These are phyloP conservation scores for Junco hyemalis DNA, from an alignment of 2,113 vertebrate genomes.

Conservation along the genomic window DNA sequence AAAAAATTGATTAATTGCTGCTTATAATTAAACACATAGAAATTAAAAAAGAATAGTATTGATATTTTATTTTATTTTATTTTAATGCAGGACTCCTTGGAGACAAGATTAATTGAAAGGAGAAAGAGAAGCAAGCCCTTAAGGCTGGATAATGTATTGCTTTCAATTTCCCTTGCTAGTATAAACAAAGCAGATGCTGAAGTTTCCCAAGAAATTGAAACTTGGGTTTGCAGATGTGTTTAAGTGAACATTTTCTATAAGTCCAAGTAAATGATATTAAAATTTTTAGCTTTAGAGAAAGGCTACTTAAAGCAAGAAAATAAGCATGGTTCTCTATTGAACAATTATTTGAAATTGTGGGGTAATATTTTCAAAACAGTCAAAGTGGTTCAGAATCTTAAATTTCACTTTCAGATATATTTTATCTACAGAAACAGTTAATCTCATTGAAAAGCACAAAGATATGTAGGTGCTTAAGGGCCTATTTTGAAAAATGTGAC, in stretches of 20 bases:
- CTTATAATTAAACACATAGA: constrained; percentile 35
- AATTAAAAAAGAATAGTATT: constrained; percentile 49
- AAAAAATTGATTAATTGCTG: constrained; percentile 57
- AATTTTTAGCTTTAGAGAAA: neutral
- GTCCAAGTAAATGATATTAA: neutral
- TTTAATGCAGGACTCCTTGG: constrained; percentile 35
- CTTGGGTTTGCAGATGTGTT: neutral
- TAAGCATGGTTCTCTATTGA: neutral
- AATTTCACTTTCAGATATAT: neutral
- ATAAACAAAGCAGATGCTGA: constrained; percentile 27
- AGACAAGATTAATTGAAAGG: constrained; percentile 62
- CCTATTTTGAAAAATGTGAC: neutral
- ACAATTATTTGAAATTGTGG: neutral
- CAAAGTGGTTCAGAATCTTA: neutral
- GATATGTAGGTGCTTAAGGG: neutral
- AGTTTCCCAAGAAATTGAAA: constrained; percentile 25
- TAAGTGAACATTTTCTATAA: neutral
- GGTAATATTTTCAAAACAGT: neutral
- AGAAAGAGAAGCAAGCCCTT: constrained; percentile 11
- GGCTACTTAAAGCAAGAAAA: neutral
- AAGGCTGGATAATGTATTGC: constrained; percentile 60
- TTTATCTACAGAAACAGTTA: neutral
- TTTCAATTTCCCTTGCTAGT: constrained; percentile 48
- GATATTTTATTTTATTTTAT: constrained; percentile 56
- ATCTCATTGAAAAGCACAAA: neutral